Evolutionary conservation across 1,140 invertebrate genomes (phyloP), one percentile per base, ranked within the genome.

Genomic region (Lutraria rhynchaena): DNA sequence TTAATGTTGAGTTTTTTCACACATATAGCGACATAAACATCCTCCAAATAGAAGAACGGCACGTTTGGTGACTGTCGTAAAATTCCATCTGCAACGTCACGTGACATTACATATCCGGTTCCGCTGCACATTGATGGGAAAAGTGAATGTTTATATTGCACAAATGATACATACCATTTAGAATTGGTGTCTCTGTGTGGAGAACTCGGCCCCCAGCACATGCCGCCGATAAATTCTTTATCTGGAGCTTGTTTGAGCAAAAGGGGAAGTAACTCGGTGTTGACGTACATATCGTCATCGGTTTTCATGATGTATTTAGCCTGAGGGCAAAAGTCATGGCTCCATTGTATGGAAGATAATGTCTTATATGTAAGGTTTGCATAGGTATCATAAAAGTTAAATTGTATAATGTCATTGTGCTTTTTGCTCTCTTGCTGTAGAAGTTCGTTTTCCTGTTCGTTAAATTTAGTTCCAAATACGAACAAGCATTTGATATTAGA

Each of bases 281-380:
- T 95, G 19, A 97, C 94, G 44, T 96, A 95, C 83, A 96, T 96
- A 89, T 98, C 97, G 91, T 98, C 97, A 90, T 98, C 97, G 91
- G 96, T 95, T 94, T 98, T 98, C 31, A 98, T 94, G 11, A 98
- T 93, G 87, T 94, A 96, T 75, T 94, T 92, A 0, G 94, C 93
- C 22, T 93, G 90, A 11, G 87, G 83, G 90, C 97, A 98, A 83
- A 94, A 93, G 9, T 90, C 91, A 0, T 93, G 87, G 0, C 94
- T 95, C 96, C 97, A 98, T 84, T 94, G 93, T 24, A 98, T 89
- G 0, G 96, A 96, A 96, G 97, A 97, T 0, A 97, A 88, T 86
- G 98, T 96, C 81, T 90, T 90, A 27, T 83, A 85, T 3, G 88
- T 90, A 9, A 90, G 70, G 65, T 89, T 89, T 44, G 83, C 65